Evolutionary conservation across 2,888 invertebrate species (phyloP).

Genomic region (Octonoba sinensis): DNA sequence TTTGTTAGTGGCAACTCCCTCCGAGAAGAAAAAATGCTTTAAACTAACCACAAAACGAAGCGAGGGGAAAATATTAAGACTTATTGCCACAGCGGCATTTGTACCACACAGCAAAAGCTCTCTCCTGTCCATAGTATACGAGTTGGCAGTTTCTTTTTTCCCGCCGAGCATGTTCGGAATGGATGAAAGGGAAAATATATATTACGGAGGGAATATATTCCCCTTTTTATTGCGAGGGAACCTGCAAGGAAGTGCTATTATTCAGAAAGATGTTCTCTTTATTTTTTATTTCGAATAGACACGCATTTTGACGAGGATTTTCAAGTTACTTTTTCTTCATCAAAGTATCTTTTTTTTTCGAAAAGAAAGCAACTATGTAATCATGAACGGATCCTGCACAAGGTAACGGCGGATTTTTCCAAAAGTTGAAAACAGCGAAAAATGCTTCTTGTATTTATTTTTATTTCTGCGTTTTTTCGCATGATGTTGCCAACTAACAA

Average conservation of each 20-base stretch:
- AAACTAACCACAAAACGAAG: slow-evolving; percentile 14
- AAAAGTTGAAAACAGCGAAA: no score
- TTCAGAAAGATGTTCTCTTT: slow-evolving; percentile 8
- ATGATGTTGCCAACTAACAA: no score
- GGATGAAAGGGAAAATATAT: slow-evolving; percentile 19
- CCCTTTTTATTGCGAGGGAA: slow-evolving; percentile 5
- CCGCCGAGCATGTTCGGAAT: background rate
- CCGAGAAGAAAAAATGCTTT: background rate
- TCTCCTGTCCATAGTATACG: background rate
- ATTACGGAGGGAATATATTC: slow-evolving; percentile 6
- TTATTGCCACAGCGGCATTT: slow-evolving; percentile 47
- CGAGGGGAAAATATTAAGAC: slow-evolving; percentile 21
- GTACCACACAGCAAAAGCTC: slow-evolving; percentile 13
- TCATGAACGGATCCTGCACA: background rate
- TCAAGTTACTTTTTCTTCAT: slow-evolving; percentile 2
- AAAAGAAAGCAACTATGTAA: slow-evolving; percentile 3
- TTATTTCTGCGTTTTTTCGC: no score
- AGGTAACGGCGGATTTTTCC: no score
- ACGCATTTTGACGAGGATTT: slow-evolving; percentile 18
- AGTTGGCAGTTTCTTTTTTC: no score
- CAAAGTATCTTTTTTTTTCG: background rate
- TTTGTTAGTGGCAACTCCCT: slow-evolving; percentile 15
- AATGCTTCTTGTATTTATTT: no score
- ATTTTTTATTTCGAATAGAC: background rate
- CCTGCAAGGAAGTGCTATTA: background rate